Percentiles rank a stretch among this genome's conserved stretches.
Evolutionary conservation across 2,888 invertebrate genomes (phyloP).

Genomic region (Pandemis heparana): DNA sequence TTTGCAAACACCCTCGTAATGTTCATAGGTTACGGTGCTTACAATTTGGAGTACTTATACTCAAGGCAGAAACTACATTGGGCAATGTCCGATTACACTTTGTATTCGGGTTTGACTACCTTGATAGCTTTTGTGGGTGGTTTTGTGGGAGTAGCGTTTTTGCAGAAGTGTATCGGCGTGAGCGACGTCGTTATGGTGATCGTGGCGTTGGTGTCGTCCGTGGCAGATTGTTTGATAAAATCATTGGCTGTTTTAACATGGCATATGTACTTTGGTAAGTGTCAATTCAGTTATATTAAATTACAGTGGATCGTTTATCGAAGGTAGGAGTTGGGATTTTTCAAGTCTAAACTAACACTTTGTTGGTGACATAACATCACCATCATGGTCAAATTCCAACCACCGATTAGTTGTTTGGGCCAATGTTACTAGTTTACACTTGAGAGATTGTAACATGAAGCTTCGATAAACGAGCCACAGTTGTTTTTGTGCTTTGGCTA

Average conservation of each 20-base stretch:
- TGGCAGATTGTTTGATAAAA: conserved; percentile 60
- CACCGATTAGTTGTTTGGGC: too few relatives aligned
- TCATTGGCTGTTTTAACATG: conserved; percentile 57
- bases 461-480: too few relatives aligned
- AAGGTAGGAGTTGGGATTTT: too few relatives aligned
- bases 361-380: too few relatives aligned
- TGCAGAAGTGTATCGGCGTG: conserved; percentile 70
- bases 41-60: conserved; percentile 84
- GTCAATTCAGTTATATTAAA: not conserved
- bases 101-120: conserved; percentile 77
- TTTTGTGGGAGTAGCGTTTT: conserved; percentile 62
- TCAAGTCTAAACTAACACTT: too few relatives aligned
- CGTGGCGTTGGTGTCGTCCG: conserved; percentile 53
- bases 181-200: conserved; percentile 60
- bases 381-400: too few relatives aligned
- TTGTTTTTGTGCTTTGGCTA: too few relatives aligned
- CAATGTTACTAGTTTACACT: too few relatives aligned
- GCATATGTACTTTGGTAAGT: conserved; percentile 77
- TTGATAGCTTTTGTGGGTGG: conserved; percentile 79
- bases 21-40: conserved; percentile 71
- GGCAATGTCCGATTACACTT: conserved; percentile 85
- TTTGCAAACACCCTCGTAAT: conserved; percentile 63
- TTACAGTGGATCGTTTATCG: too few relatives aligned
- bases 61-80: conserved; percentile 86
- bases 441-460: too few relatives aligned